Conservation (phyloP, 2,113 vertebrate species). For the Dunckerocampus dactyliophorus region DNA sequence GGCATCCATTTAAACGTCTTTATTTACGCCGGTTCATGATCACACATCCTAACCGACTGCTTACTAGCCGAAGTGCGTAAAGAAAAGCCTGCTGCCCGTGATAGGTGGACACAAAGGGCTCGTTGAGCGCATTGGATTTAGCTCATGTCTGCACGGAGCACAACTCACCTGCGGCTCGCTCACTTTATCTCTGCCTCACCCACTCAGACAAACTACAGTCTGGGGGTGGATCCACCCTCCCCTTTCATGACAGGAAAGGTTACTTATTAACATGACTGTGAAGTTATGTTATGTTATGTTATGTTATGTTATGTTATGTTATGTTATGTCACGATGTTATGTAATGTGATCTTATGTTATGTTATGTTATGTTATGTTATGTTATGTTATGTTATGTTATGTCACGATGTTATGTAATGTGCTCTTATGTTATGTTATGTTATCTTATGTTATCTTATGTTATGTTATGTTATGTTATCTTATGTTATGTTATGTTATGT, state of each 20-base stretch:
- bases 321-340: too few relatives aligned
- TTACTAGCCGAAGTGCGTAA: slow-evolving; percentile 62
- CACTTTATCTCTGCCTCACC: slow-evolving; percentile 20
- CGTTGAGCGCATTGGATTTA: slow-evolving; percentile 45
- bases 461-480: too few relatives aligned
- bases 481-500: too few relatives aligned
- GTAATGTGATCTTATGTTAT: too few relatives aligned
- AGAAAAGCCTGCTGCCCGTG: slow-evolving; percentile 12
- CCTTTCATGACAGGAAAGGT: not conserved
- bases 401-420: too few relatives aligned
- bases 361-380: too few relatives aligned
- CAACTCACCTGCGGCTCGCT: slow-evolving; percentile 57
- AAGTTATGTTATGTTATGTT: too few relatives aligned
- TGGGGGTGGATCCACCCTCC: not conserved
- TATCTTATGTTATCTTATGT: too few relatives aligned
- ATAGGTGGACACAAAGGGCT: slow-evolving; percentile 41
- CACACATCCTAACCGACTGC: slow-evolving; percentile 65
- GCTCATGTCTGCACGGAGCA: slow-evolving; percentile 21
- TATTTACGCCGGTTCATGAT: slow-evolving; percentile 61
- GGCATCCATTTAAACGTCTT: slow-evolving; percentile 54
- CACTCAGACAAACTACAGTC: too few relatives aligned
- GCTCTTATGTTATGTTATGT: too few relatives aligned
- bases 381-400: too few relatives aligned
- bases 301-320: too few relatives aligned
- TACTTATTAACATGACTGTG: not conserved